Evolutionary conservation across 2,888 invertebrate species (phyloP).

Genomic region (Lycaena phlaeas): DNA sequence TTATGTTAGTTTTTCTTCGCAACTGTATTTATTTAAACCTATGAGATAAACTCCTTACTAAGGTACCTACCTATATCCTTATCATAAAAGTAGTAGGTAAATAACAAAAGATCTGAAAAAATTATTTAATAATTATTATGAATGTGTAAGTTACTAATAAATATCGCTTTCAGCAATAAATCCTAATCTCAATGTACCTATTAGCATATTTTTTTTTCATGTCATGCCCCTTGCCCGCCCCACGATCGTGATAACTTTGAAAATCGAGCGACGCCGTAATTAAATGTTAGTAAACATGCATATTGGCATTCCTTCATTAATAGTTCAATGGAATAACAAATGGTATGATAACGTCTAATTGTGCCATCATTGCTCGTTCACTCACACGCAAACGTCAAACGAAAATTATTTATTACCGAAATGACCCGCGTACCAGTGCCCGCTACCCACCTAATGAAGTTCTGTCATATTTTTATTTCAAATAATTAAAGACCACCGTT

Average conservation of each 20-base stretch:
- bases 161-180: no score
- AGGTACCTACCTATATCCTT: no score
- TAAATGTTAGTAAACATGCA: constrained; percentile 2
- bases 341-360: constrained; percentile 14
- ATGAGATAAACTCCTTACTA: no score
- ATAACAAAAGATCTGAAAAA: no score
- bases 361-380: constrained; percentile 30
- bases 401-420: constrained; percentile 45
- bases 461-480: constrained; percentile 57
- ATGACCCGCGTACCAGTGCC: constrained; percentile 31
- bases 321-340: constrained; percentile 6
- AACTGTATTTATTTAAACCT: no score
- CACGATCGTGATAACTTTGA: background rate
- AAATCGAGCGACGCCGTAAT: background rate
- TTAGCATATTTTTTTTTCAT: no score
- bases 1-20: no score
- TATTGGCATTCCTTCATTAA: background rate
- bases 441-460: constrained; percentile 49
- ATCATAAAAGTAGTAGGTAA: no score
- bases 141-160: no score
- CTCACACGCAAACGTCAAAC: constrained; percentile 31
- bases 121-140: no score
- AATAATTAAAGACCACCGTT: constrained; percentile 63
- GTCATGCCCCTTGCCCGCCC: background rate
- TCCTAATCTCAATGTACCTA: no score